phyloP scores from a whole-genome alignment of 2,113 vertebrate species.

The Typhlomys cinereus region DNA sequence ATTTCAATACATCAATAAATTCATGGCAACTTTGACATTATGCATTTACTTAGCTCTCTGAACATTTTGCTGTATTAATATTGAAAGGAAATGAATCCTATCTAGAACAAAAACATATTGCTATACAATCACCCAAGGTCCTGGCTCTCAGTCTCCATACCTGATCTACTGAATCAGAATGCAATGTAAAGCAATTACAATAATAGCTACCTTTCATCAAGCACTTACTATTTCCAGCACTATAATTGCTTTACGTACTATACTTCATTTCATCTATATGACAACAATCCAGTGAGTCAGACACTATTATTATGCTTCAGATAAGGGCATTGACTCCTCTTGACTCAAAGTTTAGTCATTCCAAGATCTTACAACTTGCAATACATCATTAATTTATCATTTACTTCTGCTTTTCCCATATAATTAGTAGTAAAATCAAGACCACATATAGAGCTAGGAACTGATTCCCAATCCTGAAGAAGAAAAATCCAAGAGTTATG shows the following conservation, averaged over 20 bases:
- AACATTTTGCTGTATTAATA: constrained; percentile 27
- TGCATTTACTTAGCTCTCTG: not conserved
- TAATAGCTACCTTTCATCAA: not conserved
- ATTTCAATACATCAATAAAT: constrained; percentile 32
- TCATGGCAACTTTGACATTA: not conserved
- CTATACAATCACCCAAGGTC: not conserved
- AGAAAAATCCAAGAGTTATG: not conserved
- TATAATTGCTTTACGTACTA: not conserved
- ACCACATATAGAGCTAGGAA: not conserved
- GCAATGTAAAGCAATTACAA: not conserved
- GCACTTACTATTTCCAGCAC: not conserved
- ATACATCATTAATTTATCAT: constrained; percentile 13
- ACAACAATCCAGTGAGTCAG: not conserved
- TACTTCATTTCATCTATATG: not conserved
- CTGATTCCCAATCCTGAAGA: not conserved
- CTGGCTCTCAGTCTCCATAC: not conserved
- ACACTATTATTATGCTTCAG: not conserved
- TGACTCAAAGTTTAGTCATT: constrained; percentile 10
- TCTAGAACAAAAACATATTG: not conserved
- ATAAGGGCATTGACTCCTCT: not conserved
- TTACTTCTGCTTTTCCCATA: not conserved
- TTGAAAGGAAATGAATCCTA: not conserved
- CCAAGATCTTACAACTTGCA: not conserved
- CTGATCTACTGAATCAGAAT: not conserved
- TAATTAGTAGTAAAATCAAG: not conserved